Evolutionary conservation across 2,797 vertebrate species (phyloP), one percentile per base, ranked within the genome.

Genomic region (Orestias chungarensis): DNA sequence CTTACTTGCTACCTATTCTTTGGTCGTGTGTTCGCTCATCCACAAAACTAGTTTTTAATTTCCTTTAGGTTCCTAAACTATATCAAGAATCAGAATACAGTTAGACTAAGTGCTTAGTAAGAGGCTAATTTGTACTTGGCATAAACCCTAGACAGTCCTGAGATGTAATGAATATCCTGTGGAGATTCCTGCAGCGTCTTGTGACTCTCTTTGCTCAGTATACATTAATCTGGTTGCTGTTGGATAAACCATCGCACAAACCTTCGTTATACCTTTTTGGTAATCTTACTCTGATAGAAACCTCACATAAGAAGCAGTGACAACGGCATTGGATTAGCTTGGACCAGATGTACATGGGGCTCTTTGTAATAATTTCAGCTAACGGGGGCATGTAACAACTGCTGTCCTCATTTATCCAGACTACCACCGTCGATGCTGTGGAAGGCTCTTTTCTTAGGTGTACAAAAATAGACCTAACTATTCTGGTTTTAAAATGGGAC

Each of bases 401-500:
- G 86, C 84, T 76, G 76, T 83, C 78, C 78, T 74, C 64, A 67
- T 75, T 71, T 66, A 78, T 85, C 71, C 64, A 66, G 83, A 89
- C 81, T 78, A 91, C 66, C 79, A 76, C 75, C 69, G 50, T 85
- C 65, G 10, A 83, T 88, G 74, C 79, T 86, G 82, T 85, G 82
- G 85, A 81, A 88, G 79, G 88, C 73, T 83, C 77, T 80, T 59
- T n/a, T 5, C 88, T 59, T 35, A 64, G 71, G 82, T 88, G 75
- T 95, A 94, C 89, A 95, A 95, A 95, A 95, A 95, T 94, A 95
- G 89, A 93, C 80, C 59, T 66, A 87, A 90, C 82, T 92, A 89
- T 88, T 92, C 86, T 88, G 79, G 64, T 86, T 93, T 93, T 89
- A 91, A 93, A 94, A 92, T 84, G 89, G 91, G 91, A 91, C 78